Evolutionary conservation across 1,140 invertebrate genomes (phyloP), one percentile per base, ranked within the genome.

Genomic region (Antheraea pernyi): DNA sequence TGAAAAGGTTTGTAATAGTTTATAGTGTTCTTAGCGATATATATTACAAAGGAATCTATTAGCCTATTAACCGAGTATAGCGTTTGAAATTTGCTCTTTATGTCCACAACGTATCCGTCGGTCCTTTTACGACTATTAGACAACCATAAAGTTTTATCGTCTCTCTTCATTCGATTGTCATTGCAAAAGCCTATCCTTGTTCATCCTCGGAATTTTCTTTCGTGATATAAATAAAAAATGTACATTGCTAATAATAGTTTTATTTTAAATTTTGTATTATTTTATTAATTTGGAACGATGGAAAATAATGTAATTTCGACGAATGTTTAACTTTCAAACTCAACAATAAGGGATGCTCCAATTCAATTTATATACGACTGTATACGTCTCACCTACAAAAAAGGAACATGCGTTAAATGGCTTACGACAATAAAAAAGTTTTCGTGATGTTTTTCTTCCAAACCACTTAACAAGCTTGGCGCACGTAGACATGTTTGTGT

Each of bases 401-500:
- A 76, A 70, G 68, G 69, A 71, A 71, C 76, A 84, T 82, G 79
- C 72, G 85, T 81, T 81, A 85, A 88, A 90, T 84, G 84, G 84
- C 80, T 80, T 83, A 83, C 79, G 79, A 88, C 81, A 86, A 92
- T 92, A 90, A 91, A 89, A 85, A 91, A 91, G 82, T 92, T 92
- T 91, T 84, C 81, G 82, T 84, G 87, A 91, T 92, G 87, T 91
- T 91, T 89, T 91, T 92, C 89, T 92, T 92, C 88, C 88, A 88
- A 91, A 92, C 90, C 88, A 92, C 90, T 92, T 92, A 92, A 91
- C 88, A 89, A 86, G 85, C 81, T 89, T 91, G 89, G 88, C 88
- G 89, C 86, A 91, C 82, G 88, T 83, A 88, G 88, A 88, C 81
- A 89, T 91, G 88, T 91, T 91, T 91, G 89, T 90, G 86, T 85